phyloP scores from a whole-genome alignment of 2,888 invertebrate genomes.

The Poecilus cupreus region DNA sequence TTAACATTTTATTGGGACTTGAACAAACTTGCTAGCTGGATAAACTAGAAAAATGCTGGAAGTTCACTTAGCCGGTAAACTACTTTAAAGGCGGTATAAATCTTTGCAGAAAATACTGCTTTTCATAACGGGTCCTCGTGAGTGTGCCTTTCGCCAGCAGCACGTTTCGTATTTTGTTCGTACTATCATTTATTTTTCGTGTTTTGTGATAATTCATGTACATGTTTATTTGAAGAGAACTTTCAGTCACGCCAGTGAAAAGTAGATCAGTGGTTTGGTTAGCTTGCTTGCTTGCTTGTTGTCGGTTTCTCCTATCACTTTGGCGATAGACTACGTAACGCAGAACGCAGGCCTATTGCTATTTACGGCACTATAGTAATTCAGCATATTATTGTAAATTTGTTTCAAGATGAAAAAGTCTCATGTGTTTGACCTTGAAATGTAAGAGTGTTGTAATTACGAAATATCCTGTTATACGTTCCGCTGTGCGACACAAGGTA shows the following conservation, averaged over 20 bases:
- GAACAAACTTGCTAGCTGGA: conserved; percentile 39
- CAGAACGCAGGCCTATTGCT: background rate
- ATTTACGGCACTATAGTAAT: background rate
- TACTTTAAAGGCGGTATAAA: background rate
- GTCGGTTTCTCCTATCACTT: conserved; percentile 48
- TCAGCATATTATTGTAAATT: conserved; percentile 12
- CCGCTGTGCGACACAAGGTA: conserved; percentile 24
- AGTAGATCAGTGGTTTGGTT: conserved; percentile 44
- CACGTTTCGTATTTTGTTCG: background rate
- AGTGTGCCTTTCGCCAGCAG: too few relatives aligned
- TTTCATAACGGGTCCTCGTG: background rate
- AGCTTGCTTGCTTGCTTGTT: conserved; percentile 23
- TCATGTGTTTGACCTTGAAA: conserved; percentile 54
- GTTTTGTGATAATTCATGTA: background rate
- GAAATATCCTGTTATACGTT: conserved; percentile 57
- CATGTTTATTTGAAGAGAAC: background rate
- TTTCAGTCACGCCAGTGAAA: conserved; percentile 21
- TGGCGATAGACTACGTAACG: background rate
- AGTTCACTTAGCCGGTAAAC: conserved; percentile 37
- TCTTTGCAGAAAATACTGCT: background rate
- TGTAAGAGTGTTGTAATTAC: conserved; percentile 47
- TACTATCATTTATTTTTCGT: conserved; percentile 4
- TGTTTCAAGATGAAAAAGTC: conserved; percentile 1
- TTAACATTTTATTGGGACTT: conserved; percentile 62
- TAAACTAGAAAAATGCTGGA: conserved; percentile 27